Conservation (phyloP, 2,888 invertebrate species). For the Drosophila gaucha region DNA sequence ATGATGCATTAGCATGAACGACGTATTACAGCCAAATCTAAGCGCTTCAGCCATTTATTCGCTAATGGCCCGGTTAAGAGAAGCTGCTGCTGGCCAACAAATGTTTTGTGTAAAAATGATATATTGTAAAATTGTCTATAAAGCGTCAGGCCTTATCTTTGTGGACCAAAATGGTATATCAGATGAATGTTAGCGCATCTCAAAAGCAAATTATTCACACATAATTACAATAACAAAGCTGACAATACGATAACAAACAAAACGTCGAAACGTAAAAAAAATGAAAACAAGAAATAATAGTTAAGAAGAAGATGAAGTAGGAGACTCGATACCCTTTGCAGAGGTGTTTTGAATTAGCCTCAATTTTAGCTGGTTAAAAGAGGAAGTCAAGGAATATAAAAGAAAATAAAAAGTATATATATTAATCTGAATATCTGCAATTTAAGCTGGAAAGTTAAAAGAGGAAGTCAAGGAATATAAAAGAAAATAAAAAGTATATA, state of each 20-base stretch:
- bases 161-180: constrained; percentile 54
- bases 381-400: not conserved
- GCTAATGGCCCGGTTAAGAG: constrained; percentile 59
- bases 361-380: not conserved
- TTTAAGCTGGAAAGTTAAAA: not conserved
- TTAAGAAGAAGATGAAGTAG: not conserved
- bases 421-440: not conserved
- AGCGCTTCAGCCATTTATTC: constrained; percentile 44
- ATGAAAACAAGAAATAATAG: constrained; percentile 5
- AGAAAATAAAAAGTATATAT: too few relatives aligned
- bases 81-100: constrained; percentile 25
- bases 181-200: constrained; percentile 55
- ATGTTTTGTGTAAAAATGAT: constrained; percentile 40
- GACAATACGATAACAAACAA: constrained; percentile 38
- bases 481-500: too few relatives aligned
- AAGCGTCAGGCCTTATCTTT: constrained; percentile 55
- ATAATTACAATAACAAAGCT: constrained; percentile 67
- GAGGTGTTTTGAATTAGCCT: too few relatives aligned
- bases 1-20: constrained; percentile 51
- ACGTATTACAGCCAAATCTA: constrained; percentile 52
- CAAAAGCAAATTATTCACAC: constrained; percentile 71
- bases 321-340: constrained; percentile 8
- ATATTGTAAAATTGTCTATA: constrained; percentile 37
- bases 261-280: constrained; percentile 27
- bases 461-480: not conserved